Evolutionary conservation across 2,888 invertebrate genomes (phyloP), one percentile per base, ranked within the genome.

Genomic region (Serrognathus titanus): DNA sequence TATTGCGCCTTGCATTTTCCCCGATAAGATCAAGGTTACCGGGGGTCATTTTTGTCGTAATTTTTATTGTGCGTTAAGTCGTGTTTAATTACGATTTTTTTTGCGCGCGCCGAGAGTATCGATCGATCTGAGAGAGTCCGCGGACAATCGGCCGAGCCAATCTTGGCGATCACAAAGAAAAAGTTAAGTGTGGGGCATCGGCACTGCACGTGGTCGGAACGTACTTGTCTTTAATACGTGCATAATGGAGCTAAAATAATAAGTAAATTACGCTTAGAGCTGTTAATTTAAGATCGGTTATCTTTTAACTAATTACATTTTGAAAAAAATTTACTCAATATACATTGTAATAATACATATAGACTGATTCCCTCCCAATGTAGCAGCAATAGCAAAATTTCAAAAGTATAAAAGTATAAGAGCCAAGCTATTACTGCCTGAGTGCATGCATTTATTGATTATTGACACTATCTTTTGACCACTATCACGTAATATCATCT

Each of bases 1-100:
- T 48, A 48, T 37, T 48, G 36, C 38, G 38, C 37, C 35, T 48
- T 48, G 37, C 37, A 48, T 16, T 48, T 48, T 48, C 37, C 48
- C 16, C 35, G 48, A 48, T 48, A 48, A 48, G 12, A 48, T 48
- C 48, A 48, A 48, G 48, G 48, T 48, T 37, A 48, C 13, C 9
- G 13, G 24, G 48, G 48, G 48, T 48, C 48, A 48, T 8, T 37
- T 35, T 48, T n/a, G 37, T 48, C 37, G 37, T 48, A 48, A 48
- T 48, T 48, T 37, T 36, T 48, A 37, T 48, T 37, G 9, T 16
- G 13, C 7, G 9, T 11, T 16, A 37, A 48, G 38, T 48, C 38
- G 38, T 36, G 48, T 48, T 48, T 37, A 48, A 48, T 37, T 43
- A 16, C 12, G 43, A 16, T 43, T 43, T 43, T 43, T 43, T 43